These are phyloP conservation scores for Daboia siamensis DNA, from an alignment of 2,113 vertebrate species.

Conservation along the genomic window DNA sequence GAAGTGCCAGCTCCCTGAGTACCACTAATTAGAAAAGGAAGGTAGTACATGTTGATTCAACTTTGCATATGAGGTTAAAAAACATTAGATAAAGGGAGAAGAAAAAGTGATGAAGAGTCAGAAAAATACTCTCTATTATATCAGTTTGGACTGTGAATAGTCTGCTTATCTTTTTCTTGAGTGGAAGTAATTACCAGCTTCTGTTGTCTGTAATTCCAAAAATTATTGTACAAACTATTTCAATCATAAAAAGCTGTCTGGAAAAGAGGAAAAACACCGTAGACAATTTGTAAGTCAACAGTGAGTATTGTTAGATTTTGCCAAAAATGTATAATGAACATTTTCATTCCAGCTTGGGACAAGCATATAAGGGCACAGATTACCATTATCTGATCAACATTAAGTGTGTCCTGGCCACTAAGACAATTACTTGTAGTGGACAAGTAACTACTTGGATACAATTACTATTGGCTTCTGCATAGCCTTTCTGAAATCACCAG, in stretches of 20 bases:
- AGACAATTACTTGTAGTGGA: background rate
- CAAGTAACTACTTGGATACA: background rate
- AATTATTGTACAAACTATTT: background rate
- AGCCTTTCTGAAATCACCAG: background rate
- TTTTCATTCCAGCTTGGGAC: background rate
- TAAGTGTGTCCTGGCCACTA: background rate
- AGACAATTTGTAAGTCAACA: background rate
- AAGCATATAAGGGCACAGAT: background rate
- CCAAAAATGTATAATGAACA: background rate
- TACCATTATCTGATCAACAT: background rate
- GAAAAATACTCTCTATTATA: background rate
- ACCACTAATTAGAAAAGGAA: slow-evolving; percentile 10
- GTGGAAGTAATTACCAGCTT: background rate
- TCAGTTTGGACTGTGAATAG: background rate
- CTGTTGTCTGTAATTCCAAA: background rate
- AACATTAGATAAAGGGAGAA: background rate
- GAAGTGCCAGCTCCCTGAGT: slow-evolving; percentile 27
- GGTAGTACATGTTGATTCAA: slow-evolving; percentile 6
- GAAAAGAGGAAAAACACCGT: background rate
- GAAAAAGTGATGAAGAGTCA: background rate
- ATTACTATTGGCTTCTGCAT: background rate
- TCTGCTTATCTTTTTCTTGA: background rate
- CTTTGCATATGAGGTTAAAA: background rate
- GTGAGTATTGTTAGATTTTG: background rate
- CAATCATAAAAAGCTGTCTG: background rate